A percentile compares a stretch with the other conserved stretches of the same genome.
phyloP scores from a whole-genome alignment of 2,888 invertebrate species.

The Drosophila putrida region DNA sequence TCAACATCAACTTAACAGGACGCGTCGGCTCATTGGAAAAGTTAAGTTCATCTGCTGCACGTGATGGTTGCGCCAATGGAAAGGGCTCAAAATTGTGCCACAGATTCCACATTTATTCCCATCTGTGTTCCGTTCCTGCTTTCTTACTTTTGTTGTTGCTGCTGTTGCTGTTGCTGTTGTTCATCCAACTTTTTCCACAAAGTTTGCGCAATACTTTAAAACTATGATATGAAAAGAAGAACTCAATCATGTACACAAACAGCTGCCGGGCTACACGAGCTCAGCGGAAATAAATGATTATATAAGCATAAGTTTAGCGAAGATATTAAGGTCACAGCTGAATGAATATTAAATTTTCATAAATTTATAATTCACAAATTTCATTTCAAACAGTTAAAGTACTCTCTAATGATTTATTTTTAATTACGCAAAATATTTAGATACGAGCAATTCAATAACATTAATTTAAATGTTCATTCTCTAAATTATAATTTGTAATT shows the following conservation, averaged over 20 bases:
- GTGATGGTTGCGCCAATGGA: slow-evolving; percentile 50
- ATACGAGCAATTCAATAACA: not conserved
- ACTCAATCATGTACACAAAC: slow-evolving; percentile 52
- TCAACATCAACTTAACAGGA: slow-evolving; percentile 58
- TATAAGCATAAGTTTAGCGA: slow-evolving; percentile 23
- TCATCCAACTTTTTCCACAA: slow-evolving; percentile 12
- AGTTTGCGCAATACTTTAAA: slow-evolving; percentile 37
- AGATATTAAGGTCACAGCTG: slow-evolving; percentile 4
- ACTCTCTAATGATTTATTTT: not conserved
- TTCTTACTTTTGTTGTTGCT: not conserved
- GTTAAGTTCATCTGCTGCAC: slow-evolving; percentile 69
- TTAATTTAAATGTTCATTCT: too few relatives aligned
- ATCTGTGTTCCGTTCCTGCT: slow-evolving; percentile 5
- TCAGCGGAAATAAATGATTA: slow-evolving; percentile 24
- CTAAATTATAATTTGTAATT: too few relatives aligned
- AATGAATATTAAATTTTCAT: not conserved
- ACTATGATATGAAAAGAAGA: slow-evolving; percentile 36
- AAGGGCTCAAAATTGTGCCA: slow-evolving; percentile 11
- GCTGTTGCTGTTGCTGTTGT: not conserved
- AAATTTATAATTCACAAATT: not conserved
- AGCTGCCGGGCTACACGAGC: slow-evolving; percentile 24
- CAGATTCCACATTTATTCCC: not conserved
- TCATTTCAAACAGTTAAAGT: not conserved
- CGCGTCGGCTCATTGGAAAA: slow-evolving; percentile 65
- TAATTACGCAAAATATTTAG: not conserved